Conservation (phyloP, 2,113 vertebrate genomes). For the Ageneiosus marmoratus region DNA sequence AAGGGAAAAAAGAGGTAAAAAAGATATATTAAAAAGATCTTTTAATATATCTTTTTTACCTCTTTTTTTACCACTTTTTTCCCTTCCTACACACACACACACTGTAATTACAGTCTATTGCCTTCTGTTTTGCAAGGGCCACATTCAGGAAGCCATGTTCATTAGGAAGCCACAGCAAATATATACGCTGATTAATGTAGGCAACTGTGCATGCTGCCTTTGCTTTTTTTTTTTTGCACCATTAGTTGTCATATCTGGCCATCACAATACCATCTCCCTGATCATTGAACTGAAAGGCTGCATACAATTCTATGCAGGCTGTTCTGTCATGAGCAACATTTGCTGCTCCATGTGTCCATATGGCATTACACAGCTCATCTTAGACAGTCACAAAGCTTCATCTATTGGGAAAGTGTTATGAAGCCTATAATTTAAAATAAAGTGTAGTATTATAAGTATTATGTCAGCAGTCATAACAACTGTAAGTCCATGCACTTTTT, state of each 20-base stretch:
- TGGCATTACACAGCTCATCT: background rate
- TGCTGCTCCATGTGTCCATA: slow-evolving; percentile 5
- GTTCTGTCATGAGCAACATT: slow-evolving; percentile 1
- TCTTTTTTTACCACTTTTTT: too few relatives aligned
- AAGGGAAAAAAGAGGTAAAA: background rate
- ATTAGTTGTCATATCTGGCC: background rate
- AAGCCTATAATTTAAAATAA: background rate
- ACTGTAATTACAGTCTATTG: slow-evolving; percentile 66
- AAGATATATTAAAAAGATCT: background rate
- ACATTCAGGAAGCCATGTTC: slow-evolving; percentile 49
- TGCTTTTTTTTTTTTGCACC: background rate
- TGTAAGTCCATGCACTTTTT: background rate
- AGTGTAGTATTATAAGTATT: background rate
- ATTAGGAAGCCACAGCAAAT: background rate
- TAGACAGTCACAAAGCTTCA: background rate
- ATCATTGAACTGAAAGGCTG: background rate
- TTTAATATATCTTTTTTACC: too few relatives aligned
- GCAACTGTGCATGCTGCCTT: background rate
- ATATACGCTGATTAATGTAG: background rate
- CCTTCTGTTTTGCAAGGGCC: slow-evolving; percentile 55
- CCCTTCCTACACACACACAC: slow-evolving; percentile 28
- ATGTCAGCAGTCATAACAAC: background rate
- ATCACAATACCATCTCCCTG: background rate
- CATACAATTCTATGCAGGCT: background rate
- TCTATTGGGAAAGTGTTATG: background rate